Percentiles rank a stretch among this genome's conserved stretches.
Conservation (phyloP, 2,888 invertebrate genomes). For the Ochropleura leucogaster region DNA sequence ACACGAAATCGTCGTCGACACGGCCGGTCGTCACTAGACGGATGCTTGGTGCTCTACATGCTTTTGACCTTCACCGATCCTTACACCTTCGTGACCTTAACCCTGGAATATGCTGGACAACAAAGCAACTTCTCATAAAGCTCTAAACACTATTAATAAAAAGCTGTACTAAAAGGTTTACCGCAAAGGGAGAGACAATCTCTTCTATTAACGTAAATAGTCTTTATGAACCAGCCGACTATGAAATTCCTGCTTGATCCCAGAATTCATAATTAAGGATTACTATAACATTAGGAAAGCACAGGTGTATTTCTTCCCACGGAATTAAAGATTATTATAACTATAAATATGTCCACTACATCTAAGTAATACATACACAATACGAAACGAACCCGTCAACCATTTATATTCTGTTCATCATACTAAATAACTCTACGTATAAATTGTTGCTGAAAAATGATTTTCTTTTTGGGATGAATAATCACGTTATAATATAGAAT, state of each 20-base stretch:
- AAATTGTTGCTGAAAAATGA: no score
- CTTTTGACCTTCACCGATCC: not conserved
- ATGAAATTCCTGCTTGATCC: constrained; percentile 13
- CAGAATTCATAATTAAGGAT: constrained; percentile 8
- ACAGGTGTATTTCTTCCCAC: constrained; percentile 15
- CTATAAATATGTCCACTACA: no score
- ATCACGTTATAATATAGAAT: no score
- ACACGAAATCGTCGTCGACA: no score
- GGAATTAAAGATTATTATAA: no score
- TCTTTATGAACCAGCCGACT: not conserved
- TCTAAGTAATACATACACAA: no score
- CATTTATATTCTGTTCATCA: no score
- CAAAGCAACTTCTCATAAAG: not conserved
- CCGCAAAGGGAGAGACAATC: not conserved
- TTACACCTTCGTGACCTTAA: not conserved
- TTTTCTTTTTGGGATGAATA: no score
- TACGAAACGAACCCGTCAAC: no score
- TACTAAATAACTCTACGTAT: no score
- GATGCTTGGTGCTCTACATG: no score
- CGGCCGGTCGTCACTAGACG: no score
- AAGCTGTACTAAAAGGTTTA: not conserved
- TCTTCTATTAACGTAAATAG: not conserved
- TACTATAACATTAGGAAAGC: constrained; percentile 4
- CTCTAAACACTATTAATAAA: not conserved
- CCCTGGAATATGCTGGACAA: not conserved